A percentile compares a stretch with the other conserved stretches of the same genome.
Conservation (phyloP, 2,888 invertebrate species). For the Thysanoteuthis rhombus region DNA sequence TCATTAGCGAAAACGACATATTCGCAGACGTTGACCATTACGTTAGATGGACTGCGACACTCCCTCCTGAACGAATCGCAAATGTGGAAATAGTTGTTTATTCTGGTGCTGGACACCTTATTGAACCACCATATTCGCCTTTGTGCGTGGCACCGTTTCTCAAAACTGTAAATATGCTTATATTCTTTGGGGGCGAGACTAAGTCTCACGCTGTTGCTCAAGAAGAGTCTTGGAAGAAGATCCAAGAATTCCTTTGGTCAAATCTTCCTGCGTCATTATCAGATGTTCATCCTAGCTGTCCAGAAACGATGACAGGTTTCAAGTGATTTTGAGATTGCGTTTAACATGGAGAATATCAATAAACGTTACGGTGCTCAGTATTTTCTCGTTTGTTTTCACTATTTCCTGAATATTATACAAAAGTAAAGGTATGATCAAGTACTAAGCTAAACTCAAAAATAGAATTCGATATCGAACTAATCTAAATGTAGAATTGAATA, state of each 20-base stretch:
- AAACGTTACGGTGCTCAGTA: no score
- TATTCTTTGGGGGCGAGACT: constrained; percentile 41
- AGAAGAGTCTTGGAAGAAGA: constrained; percentile 46
- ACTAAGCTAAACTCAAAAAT: no score
- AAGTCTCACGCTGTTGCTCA: constrained; percentile 47
- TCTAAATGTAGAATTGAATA: no score
- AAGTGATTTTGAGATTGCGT: no score
- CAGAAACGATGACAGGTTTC: no score
- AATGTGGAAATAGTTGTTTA: constrained; percentile 44
- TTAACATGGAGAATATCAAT: no score
- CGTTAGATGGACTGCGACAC: not conserved
- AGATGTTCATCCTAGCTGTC: no score
- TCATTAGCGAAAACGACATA: not conserved
- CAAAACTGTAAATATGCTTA: constrained; percentile 39
- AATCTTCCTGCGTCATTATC: not conserved
- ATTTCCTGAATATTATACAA: no score
- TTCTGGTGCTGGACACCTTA: constrained; percentile 54
- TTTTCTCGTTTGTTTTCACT: no score
- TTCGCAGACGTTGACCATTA: not conserved
- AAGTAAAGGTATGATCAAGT: no score
- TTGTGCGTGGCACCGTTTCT: constrained; percentile 45
- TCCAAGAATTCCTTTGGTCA: constrained; percentile 17
- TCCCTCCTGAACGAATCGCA: constrained; percentile 38
- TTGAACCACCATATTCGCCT: constrained; percentile 57
- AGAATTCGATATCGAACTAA: no score